These are phyloP conservation scores for Autographa gamma DNA, from an alignment of 2,888 invertebrate genomes.

Conservation along the genomic window DNA sequence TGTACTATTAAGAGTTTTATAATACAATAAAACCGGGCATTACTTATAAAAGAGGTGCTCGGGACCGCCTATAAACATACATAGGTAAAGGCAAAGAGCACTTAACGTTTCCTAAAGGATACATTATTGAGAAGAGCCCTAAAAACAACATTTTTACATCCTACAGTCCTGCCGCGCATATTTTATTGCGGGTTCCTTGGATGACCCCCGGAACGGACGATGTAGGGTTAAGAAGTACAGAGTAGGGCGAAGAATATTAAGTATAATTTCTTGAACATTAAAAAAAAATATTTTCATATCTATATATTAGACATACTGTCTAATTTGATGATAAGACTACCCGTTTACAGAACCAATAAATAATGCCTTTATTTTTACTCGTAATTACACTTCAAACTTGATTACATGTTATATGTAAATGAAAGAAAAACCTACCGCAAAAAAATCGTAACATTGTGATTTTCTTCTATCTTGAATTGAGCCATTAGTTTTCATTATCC, in stretches of 20 bases:
- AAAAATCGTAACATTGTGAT: too few species aligned
- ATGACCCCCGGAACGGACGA: slow-evolving; percentile 83
- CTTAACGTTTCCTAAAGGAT: slow-evolving; percentile 84
- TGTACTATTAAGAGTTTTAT: slow-evolving; percentile 57
- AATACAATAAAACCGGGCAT: slow-evolving; percentile 56
- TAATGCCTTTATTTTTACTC: too few species aligned
- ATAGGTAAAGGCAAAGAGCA: slow-evolving; percentile 74
- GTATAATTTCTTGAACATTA: too few species aligned
- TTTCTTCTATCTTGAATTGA: too few species aligned
- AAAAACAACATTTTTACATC: slow-evolving; percentile 88
- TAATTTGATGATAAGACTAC: too few species aligned
- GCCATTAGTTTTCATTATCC: background rate
- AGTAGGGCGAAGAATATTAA: slow-evolving; percentile 21
- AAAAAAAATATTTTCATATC: too few species aligned
- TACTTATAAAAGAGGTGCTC: slow-evolving; percentile 55
- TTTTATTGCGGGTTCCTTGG: slow-evolving; percentile 85
- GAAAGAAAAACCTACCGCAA: background rate
- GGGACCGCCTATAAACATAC: slow-evolving; percentile 62
- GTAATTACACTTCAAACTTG: too few species aligned
- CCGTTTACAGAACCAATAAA: too few species aligned
- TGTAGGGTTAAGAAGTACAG: slow-evolving; percentile 67
- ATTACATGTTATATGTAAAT: too few species aligned
- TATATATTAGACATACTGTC: too few species aligned
- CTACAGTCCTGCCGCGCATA: slow-evolving; percentile 82
- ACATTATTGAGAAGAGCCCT: slow-evolving; percentile 84